Evolutionary conservation across 2,888 invertebrate species (phyloP), one percentile per base, ranked within the genome.

Genomic region (Drosophila anomalipes): DNA sequence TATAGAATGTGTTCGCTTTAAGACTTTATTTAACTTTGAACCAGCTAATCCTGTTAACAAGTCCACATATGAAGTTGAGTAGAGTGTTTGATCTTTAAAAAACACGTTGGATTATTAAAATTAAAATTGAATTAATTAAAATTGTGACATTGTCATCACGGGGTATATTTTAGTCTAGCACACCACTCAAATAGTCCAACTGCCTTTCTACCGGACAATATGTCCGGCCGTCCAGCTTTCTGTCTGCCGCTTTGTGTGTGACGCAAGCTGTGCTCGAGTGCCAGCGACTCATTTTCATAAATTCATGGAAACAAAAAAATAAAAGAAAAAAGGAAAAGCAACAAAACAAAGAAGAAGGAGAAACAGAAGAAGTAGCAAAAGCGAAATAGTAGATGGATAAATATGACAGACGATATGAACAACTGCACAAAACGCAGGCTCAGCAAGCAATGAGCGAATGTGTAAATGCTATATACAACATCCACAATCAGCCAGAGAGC

Each of bases 211-310:
- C 56, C 35, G 44, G 39, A 53, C 54, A 33, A 54, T 59, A 59
- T 58, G 60, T 69, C 63, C 67, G 44, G 2, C 41, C n/a, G 65
- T 61, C 64, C 28, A 35, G 54, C 49, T 61, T 69, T 58, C 56
- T 61, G 63, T 69, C 52, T 63, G 67, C 1, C 64, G 70, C 54
- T 77, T 65, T 77, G 67, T 81, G 70, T 77, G 77, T 75, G 86
- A 80, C 77, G 83, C 86, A 83, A 78, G 73, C 71, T 69, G 64
- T n/a, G 68, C 70, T 77, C 57, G 33, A 58, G 26, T 71, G 73
- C 44, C 77, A 70, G 68, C 75, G 69, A 68, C 89, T 91, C 81
- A 91, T 90, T 91, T 90, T 86, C 87, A 91, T 89, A 91, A 90
- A 90, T 90, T 90, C 82, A 85, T 82, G 74, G 51, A 57, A 78